A percentile compares a stretch with the other conserved stretches of the same genome.
Evolutionary conservation across 2,113 vertebrate genomes (phyloP).

Genomic region (Abramis brama): DNA sequence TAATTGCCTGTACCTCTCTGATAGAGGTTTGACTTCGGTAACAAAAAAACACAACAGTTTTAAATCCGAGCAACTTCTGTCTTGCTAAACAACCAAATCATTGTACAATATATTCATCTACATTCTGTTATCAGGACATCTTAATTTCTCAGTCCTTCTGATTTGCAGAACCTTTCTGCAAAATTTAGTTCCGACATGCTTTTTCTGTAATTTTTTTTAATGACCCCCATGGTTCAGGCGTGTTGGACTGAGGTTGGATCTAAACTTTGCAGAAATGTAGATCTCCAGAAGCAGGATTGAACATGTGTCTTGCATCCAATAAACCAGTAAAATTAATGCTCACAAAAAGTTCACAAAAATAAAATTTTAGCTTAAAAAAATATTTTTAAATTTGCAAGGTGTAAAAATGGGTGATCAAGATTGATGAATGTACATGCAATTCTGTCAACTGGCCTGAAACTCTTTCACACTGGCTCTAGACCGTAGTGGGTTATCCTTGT

Average conservation of each 20-base stretch:
- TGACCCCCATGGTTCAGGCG: neutral
- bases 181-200: neutral
- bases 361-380: neutral
- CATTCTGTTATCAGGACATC: constrained; percentile 31
- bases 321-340: neutral
- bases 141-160: neutral
- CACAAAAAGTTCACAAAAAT: no score
- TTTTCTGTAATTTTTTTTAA: neutral
- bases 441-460: no score
- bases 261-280: neutral
- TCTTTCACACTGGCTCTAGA: neutral
- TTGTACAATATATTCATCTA: neutral
- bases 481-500: neutral
- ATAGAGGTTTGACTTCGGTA: constrained; percentile 78
- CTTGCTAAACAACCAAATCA: constrained; percentile 18
- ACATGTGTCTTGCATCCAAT: neutral
- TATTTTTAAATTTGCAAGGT: no score
- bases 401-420: neutral
- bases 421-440: neutral
- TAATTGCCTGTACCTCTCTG: constrained; percentile 81
- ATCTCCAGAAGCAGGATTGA: neutral
- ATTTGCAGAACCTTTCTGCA: neutral
- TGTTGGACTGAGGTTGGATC: neutral
- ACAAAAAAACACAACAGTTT: constrained; percentile 66
- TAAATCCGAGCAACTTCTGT: constrained; percentile 60